Evolutionary conservation across 2,113 vertebrate genomes (phyloP).

Genomic region (Girardinichthys multiradiatus): DNA sequence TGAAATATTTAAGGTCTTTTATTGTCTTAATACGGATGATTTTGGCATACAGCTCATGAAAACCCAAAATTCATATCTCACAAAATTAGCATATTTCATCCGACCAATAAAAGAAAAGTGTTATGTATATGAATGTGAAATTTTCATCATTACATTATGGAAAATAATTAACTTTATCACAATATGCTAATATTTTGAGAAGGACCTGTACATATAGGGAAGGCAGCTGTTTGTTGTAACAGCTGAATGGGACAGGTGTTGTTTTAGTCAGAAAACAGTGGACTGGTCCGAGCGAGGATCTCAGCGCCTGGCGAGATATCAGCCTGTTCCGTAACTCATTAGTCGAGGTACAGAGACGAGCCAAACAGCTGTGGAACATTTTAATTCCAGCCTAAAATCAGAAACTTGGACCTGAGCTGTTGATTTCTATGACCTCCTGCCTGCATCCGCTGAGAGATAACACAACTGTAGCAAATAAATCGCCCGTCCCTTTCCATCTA

Average conservation of each 20-base stretch:
- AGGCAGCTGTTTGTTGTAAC: conserved; percentile 59
- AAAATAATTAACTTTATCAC: too few relatives aligned
- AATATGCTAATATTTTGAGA: too few relatives aligned
- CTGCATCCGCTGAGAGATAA: conserved; percentile 32
- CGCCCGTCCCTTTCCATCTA: conserved; percentile 22
- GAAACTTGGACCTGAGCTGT: conserved; percentile 52
- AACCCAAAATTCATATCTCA: too few relatives aligned
- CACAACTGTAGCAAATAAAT: conserved; percentile 37
- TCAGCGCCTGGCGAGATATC: conserved; percentile 55
- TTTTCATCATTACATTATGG: too few relatives aligned
- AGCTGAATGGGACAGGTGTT: conserved; percentile 74
- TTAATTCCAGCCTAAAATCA: conserved; percentile 62
- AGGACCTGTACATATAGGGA: conserved; percentile 45
- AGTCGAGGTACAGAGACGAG: conserved; percentile 62
- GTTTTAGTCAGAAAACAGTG: conserved; percentile 65
- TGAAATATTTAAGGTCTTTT: too few relatives aligned
- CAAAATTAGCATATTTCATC: too few relatives aligned
- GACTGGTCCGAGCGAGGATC: conserved; percentile 61
- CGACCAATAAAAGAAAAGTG: too few relatives aligned
- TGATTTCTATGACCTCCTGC: conserved; percentile 53
- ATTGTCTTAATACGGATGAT: too few relatives aligned
- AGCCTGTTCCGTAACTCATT: conserved; percentile 72
- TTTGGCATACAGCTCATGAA: too few relatives aligned
- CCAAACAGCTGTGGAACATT: conserved; percentile 74
- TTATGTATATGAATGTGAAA: too few relatives aligned